Percentiles rank a stretch among this genome's conserved stretches.
phyloP scores from a whole-genome alignment of 1,140 invertebrate genomes.

The Drosophila triauraria region DNA sequence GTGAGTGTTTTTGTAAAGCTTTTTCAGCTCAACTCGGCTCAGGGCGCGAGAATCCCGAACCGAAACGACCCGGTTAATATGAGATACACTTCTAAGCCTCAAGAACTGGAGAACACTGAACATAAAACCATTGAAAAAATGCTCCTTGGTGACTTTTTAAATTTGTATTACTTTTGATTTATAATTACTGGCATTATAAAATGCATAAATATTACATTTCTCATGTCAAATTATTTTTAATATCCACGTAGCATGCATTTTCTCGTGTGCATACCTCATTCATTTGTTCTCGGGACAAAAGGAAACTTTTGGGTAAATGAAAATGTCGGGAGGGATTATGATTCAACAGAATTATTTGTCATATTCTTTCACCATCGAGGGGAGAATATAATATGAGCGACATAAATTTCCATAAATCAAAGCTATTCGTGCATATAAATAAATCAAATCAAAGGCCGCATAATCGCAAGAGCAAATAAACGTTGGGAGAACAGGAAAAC shows the following conservation, averaged over 20 bases:
- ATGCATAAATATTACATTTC: too few species aligned
- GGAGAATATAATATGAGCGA: slow-evolving; percentile 28
- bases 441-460: slow-evolving; percentile 79
- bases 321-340: slow-evolving; percentile 22
- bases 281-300: neutral
- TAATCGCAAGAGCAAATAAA: slow-evolving; percentile 78
- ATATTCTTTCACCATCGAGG: neutral
- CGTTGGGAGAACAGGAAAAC: slow-evolving; percentile 41
- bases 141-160: too few species aligned
- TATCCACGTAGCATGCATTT: too few species aligned
- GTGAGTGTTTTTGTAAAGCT: slow-evolving; percentile 58
- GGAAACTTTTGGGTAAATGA: slow-evolving; percentile 19
- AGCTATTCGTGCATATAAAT: slow-evolving; percentile 57
- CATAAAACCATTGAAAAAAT: too few species aligned
- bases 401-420: slow-evolving; percentile 52
- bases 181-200: too few species aligned
- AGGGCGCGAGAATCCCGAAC: slow-evolving; percentile 16
- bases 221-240: too few species aligned
- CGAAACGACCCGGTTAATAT: slow-evolving; percentile 19
- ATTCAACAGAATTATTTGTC: slow-evolving; percentile 26
- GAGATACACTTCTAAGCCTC: slow-evolving; percentile 8
- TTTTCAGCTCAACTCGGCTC: slow-evolving; percentile 19
- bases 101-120: neutral
- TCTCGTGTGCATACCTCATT: too few species aligned
- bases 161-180: too few species aligned